Conservation (phyloP, 2,797 vertebrate genomes). For the Ataeniobius toweri region DNA sequence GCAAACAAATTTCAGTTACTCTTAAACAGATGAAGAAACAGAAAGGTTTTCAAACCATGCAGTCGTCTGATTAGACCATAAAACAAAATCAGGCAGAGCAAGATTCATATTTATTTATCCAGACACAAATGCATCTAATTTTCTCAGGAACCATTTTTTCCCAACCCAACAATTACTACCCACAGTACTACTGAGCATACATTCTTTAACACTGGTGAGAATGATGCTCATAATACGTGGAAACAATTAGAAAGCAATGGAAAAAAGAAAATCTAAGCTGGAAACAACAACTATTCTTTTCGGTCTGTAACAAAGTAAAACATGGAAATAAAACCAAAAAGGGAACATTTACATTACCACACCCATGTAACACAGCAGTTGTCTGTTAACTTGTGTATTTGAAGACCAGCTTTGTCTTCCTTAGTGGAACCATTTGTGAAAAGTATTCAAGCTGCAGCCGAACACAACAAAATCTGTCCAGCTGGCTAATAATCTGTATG, state of each 20-base stretch:
- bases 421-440: slow-evolving; percentile 43
- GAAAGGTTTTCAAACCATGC: not conserved
- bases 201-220: not conserved
- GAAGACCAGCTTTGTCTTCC: slow-evolving; percentile 14
- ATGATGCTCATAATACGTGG: not conserved
- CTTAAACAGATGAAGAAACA: not conserved
- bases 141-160: not conserved
- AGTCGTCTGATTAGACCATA: not conserved
- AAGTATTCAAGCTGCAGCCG: slow-evolving; percentile 34
- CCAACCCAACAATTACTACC: not conserved
- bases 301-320: not conserved
- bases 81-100: not conserved
- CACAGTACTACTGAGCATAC: not conserved
- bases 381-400: slow-evolving; percentile 15
- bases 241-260: not conserved
- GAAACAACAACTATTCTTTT: not conserved
- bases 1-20: not conserved
- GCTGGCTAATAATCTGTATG: slow-evolving; percentile 57
- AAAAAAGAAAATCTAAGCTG: not conserved
- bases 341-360: slow-evolving; percentile 17
- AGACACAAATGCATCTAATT: not conserved
- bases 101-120: not conserved
- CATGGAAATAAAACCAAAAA: not conserved
- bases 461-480: slow-evolving; percentile 36
- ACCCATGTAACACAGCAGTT: not conserved